These are phyloP conservation scores for Cryptocheilus praepositus DNA, from an alignment of 2,888 invertebrate genomes.

Conservation along the genomic window DNA sequence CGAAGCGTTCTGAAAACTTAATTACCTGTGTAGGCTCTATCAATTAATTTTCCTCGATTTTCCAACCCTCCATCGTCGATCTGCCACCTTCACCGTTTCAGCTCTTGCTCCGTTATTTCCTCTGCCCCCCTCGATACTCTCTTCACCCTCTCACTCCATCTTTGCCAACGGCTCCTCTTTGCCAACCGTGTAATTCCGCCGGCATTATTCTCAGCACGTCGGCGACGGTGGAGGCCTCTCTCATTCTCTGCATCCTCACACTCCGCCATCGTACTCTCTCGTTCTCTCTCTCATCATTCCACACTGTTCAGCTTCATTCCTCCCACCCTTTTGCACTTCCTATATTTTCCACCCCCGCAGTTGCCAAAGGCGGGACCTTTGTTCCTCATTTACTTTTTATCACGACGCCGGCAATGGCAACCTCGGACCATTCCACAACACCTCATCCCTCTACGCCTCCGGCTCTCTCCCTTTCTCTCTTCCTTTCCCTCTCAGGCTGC, in stretches of 20 bases:
- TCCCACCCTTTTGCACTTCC: constrained; percentile 15
- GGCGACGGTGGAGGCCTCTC: constrained; percentile 62
- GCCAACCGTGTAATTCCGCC: constrained; percentile 69
- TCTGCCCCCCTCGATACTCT: constrained; percentile 25
- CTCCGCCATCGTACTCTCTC: constrained; percentile 26
- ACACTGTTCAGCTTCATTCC: constrained; percentile 30
- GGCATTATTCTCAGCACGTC: constrained; percentile 74
- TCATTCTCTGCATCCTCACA: constrained; percentile 29
- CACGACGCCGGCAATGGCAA: constrained; percentile 58
- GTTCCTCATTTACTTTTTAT: constrained; percentile 74
- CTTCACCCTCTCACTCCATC: constrained; percentile 33
- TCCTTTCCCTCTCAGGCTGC: not conserved
- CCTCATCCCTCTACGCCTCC: not conserved
- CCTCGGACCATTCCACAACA: constrained; percentile 54
- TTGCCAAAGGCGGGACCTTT: constrained; percentile 64
- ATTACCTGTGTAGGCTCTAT: constrained; percentile 74
- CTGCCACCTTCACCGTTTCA: constrained; percentile 14
- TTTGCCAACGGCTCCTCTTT: constrained; percentile 45
- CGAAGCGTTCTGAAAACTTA: constrained; percentile 67
- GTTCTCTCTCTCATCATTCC: constrained; percentile 13
- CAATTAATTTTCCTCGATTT: constrained; percentile 74
- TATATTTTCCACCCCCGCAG: constrained; percentile 47
- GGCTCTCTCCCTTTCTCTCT: not conserved
- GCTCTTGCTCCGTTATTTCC: constrained; percentile 7
- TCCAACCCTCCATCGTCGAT: constrained; percentile 57